phyloP scores from a whole-genome alignment of 2,797 vertebrate genomes.

The Salmo trutta region DNA sequence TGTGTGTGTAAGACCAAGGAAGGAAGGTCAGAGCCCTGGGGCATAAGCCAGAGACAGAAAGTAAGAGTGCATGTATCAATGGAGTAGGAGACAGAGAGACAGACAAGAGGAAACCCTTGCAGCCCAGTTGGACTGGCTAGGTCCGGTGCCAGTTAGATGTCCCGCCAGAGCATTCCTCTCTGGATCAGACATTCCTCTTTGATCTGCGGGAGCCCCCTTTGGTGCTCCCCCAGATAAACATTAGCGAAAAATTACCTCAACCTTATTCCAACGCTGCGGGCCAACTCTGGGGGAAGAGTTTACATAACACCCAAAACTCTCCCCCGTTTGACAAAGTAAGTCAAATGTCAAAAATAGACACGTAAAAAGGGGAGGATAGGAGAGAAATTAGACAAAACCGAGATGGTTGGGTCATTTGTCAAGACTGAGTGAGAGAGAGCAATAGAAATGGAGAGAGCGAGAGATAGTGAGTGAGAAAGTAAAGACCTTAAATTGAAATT shows the following conservation, averaged over 20 bases:
- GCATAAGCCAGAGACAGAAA: too few relatives aligned
- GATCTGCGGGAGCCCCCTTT: constrained; percentile 23
- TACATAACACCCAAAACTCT: constrained; percentile 46
- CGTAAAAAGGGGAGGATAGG: constrained; percentile 6
- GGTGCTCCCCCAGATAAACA: constrained; percentile 17
- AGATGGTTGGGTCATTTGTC: too few relatives aligned
- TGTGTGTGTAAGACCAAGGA: not conserved
- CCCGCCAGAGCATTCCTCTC: constrained; percentile 74
- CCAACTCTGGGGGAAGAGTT: constrained; percentile 15
- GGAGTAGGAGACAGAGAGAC: not conserved
- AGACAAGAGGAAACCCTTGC: not conserved
- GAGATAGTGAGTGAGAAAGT: too few relatives aligned
- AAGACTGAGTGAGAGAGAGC: too few relatives aligned
- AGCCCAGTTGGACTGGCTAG: constrained; percentile 47
- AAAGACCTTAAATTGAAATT: too few relatives aligned
- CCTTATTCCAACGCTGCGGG: not conserved
- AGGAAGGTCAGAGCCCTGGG: not conserved
- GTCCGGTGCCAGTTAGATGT: constrained; percentile 68
- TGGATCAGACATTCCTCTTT: constrained; percentile 16
- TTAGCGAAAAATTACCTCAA: too few relatives aligned
- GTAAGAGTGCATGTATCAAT: too few relatives aligned
- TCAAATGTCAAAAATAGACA: constrained; percentile 3
- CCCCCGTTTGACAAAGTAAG: constrained; percentile 30
- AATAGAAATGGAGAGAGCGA: too few relatives aligned
- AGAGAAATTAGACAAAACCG: too few relatives aligned